Evolutionary conservation across 1,140 invertebrate species (phyloP).

Genomic region (Caenorhabditis briggsae): DNA sequence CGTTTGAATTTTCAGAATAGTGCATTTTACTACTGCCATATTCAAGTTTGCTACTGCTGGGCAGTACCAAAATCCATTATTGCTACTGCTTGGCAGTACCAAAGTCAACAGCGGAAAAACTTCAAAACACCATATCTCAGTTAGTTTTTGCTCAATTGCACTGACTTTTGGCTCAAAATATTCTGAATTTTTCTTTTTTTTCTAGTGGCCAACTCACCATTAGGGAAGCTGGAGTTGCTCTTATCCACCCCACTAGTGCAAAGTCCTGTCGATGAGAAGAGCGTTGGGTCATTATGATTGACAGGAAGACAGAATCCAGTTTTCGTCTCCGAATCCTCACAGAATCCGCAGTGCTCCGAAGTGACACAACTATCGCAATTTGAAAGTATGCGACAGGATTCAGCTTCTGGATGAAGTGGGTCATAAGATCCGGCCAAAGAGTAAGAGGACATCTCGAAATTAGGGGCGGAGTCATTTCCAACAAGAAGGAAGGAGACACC

Average conservation of each 20-base stretch:
- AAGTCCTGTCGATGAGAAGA: conserved; percentile 45
- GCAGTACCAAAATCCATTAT: no score
- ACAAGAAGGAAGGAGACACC: conserved; percentile 71
- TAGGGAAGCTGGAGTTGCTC: conserved; percentile 64
- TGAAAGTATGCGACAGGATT: not conserved
- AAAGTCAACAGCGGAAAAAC: no score
- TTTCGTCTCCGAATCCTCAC: conserved; percentile 49
- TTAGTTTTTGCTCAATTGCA: no score
- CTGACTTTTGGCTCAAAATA: no score
- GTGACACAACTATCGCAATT: conserved; percentile 74
- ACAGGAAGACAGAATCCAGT: conserved; percentile 53
- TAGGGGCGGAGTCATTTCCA: conserved; percentile 65
- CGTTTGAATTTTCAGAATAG: no score
- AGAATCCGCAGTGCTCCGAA: conserved; percentile 71
- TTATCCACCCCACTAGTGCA: conserved; percentile 45
- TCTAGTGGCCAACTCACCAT: not conserved
- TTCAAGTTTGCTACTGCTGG: not conserved
- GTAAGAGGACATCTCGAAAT: conserved; percentile 25
- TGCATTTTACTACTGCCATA: not conserved
- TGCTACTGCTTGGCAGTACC: no score
- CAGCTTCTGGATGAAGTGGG: not conserved
- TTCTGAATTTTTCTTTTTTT: no score
- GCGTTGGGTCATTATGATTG: conserved; percentile 3
- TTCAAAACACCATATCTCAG: no score
- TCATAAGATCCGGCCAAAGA: not conserved